Conservation (phyloP, 2,113 vertebrate species). For the Poicephalus meyeri region DNA sequence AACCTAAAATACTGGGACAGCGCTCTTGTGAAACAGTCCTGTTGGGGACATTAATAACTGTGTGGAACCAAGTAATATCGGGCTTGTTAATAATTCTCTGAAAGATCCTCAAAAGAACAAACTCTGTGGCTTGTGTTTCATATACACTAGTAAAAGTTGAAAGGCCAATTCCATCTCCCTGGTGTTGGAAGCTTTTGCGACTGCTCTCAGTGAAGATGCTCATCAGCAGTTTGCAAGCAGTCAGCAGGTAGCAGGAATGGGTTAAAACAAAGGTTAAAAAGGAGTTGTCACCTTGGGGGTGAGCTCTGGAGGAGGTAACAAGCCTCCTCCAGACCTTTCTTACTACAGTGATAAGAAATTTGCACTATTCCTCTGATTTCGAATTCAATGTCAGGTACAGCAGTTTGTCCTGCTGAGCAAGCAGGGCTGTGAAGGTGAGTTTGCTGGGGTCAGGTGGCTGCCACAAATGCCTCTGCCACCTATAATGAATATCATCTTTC, state of each 20-base stretch:
- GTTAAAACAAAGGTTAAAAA: neutral
- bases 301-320: neutral
- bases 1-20: neutral
- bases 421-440: neutral
- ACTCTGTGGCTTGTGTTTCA: neutral
- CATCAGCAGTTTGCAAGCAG: neutral
- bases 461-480: neutral
- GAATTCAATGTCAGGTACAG: accelerated
- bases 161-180: neutral
- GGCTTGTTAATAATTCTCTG: neutral
- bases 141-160: neutral
- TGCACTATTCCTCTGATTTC: neutral
- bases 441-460: neutral
- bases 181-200: neutral
- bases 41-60: neutral
- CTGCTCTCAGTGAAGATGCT: neutral
- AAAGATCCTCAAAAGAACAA: neutral
- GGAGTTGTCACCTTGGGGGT: neutral
- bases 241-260: neutral
- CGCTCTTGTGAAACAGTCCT: neutral
- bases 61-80: neutral
- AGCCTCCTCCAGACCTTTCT: neutral
- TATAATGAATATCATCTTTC: neutral
- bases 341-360: neutral
- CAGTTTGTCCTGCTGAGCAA: neutral